phyloP scores from a whole-genome alignment of 2,888 invertebrate genomes.

The Acholoe squamosa region DNA sequence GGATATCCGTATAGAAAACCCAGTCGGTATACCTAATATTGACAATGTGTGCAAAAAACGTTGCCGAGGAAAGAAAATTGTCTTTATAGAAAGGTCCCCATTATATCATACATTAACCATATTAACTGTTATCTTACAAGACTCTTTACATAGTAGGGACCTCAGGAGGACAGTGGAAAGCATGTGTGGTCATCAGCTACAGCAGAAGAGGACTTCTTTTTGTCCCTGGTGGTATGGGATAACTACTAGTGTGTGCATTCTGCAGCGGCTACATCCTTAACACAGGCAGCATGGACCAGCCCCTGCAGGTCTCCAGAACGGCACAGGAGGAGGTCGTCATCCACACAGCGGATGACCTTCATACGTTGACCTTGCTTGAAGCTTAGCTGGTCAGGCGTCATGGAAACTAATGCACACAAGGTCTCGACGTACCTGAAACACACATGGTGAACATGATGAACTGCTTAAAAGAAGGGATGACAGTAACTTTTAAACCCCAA shows the following conservation, averaged over 20 bases:
- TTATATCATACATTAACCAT: constrained; percentile 38
- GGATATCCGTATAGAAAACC: constrained; percentile 25
- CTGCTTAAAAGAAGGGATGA: too few species aligned
- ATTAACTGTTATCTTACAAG: constrained; percentile 23
- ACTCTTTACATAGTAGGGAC: background rate
- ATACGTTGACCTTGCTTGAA: constrained; percentile 69
- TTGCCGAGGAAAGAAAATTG: background rate
- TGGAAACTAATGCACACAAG: constrained; percentile 70
- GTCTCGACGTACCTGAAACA: constrained; percentile 67
- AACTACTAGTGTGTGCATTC: background rate
- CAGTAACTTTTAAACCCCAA: too few species aligned
- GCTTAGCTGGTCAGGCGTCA: constrained; percentile 68
- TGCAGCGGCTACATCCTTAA: constrained; percentile 45
- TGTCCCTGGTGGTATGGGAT: background rate
- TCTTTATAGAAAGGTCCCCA: constrained; percentile 13
- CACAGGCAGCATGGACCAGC: constrained; percentile 68
- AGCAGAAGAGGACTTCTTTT: background rate
- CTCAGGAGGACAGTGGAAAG: constrained; percentile 31
- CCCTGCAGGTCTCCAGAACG: constrained; percentile 67
- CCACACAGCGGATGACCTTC: constrained; percentile 63
- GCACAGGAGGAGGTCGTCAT: constrained; percentile 69
- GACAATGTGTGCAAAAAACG: constrained; percentile 18
- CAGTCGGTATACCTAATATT: background rate
- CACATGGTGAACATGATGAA: too few species aligned
- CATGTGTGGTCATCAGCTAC: constrained; percentile 23